Conservation (phyloP, 2,888 invertebrate species). For the Hypena proboscidalis region DNA sequence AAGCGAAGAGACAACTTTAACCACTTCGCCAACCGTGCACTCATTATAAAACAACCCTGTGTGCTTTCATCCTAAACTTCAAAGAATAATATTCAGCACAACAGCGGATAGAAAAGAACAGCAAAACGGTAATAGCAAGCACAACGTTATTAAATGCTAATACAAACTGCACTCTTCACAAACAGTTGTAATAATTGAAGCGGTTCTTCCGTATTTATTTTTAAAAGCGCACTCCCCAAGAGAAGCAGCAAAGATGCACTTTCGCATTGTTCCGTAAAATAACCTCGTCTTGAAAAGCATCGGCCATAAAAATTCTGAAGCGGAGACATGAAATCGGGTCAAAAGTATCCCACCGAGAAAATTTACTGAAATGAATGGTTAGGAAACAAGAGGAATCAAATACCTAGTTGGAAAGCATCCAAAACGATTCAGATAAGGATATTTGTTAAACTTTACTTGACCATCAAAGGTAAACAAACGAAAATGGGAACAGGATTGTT, state of each 20-base stretch:
- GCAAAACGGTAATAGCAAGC: constrained; percentile 22
- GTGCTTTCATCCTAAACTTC: too few species aligned
- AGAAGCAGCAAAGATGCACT: constrained; percentile 43
- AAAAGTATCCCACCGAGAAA: constrained; percentile 47
- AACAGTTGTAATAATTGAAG: constrained; percentile 49
- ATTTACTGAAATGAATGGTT: constrained; percentile 56
- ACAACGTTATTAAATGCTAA: constrained; percentile 41
- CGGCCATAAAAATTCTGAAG: constrained; percentile 59
- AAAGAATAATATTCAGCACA: background rate
- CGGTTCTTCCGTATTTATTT: constrained; percentile 49
- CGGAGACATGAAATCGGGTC: constrained; percentile 52
- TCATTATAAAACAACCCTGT: too few species aligned
- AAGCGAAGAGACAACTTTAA: too few species aligned
- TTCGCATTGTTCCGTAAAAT: constrained; percentile 60
- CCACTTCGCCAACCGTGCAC: too few species aligned
- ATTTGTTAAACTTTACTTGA: constrained; percentile 35
- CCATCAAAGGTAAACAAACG: constrained; percentile 30
- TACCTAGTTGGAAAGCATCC: constrained; percentile 56
- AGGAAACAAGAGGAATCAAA: constrained; percentile 51
- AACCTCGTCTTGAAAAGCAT: constrained; percentile 56
- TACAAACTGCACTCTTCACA: constrained; percentile 37
- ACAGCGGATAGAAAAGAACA: constrained; percentile 14
- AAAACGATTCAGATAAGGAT: constrained; percentile 43
- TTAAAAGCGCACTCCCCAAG: constrained; percentile 41
- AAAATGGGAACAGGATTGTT: constrained; percentile 21